Evolutionary conservation across 2,888 invertebrate species (phyloP), one percentile per base, ranked within the genome.

Genomic region (Drosophila kokeensis): DNA sequence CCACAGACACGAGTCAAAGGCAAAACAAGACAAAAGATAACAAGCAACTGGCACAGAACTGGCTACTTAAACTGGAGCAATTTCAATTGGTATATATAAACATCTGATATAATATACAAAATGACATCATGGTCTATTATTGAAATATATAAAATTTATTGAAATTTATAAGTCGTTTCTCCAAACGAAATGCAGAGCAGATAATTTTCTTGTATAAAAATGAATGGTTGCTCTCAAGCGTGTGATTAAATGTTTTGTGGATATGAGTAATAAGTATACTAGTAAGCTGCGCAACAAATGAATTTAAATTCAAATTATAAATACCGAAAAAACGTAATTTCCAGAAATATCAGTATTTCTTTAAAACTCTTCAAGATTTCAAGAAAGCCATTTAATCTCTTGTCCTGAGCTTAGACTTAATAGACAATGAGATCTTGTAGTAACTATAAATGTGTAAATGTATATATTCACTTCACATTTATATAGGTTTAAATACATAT

Each of bases 61-160:
- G 24, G 13, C 50, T 54, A 10, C 38, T 27, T 34, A 69, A 82
- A 83, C 71, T 88, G 69, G 86, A 75, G 57, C 78, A 88, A 36
- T 54, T 49, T 54, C 27, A 52, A 42, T 57, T 57, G 34, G 7
- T n/a, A 40, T 29, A 15, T 11, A 38, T 11, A 62, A 30, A 30
- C 34, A 64, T 13, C 67, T 77, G 57, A 79, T 79, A 79, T 69
- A 69, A 77, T 63, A 58, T 18, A n/a, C 18, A 55, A 38, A 8
- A 57, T 40, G 55, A 57, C 29, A 57, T 57, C 55, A 40, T 42
- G 27, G 58, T n/a, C 45, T 50, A 18, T 32, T 55, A 24, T 15
- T 45, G 15, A 24, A 64, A 64, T 30, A 55, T 49, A 24, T 24
- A 2, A 45, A 24, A 15, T 15, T 15, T 15, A 68, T 59, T 21